Base-by-base conservation (phyloP, 1,140 invertebrate species). In the Brachionus rotundiformis region DNA sequence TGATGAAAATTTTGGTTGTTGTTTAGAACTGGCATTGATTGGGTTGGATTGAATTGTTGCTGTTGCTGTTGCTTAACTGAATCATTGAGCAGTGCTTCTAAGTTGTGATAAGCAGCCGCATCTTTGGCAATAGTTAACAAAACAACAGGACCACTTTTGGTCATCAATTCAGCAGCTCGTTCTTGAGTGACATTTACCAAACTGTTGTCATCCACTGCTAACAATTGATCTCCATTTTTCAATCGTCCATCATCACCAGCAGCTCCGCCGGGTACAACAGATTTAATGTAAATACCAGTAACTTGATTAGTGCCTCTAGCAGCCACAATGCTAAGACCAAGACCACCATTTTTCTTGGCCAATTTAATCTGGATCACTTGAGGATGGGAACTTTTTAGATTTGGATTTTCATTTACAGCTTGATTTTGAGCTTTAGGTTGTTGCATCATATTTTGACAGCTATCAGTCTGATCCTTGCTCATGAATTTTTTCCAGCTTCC, bases 111-210 rank as follows among this genome's bases (percentile, higher is more conserved):
- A 10, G 25, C 19, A 19, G 82, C 82, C 5, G 82, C 82, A n/a
- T 54, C 77, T 73, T 82, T 82, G 11, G 36, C 41, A 6, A 82
- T 29, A 41, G 36, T 29, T n/a, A 82, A 81, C 13, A 25, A 23
- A 7, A 82, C 77, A 31, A 81, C 8, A 29, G 75, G 63, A 39
- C 77, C 77, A 71, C 71, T 49, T 29, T 61, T 31, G 44, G 19
- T 71, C 29, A 81, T 49, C 25, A 54, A 23, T 49, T 68, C 68
- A 68, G 79, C 82, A 10, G 82, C 82, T 86, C 85, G 85, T 90
- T 98, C 96, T 89, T 99, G 97, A 3, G 95, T 95, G 81, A 99
- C 95, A 63, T 95, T 96, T 31, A 97, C 92, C 54, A 99, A 90
- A 85, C 94, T 96, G 86, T 97, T 93, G 10, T 95, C 96, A 88